Evolutionary conservation across 2,113 vertebrate genomes (phyloP).

Genomic region (Malurus elegans): DNA sequence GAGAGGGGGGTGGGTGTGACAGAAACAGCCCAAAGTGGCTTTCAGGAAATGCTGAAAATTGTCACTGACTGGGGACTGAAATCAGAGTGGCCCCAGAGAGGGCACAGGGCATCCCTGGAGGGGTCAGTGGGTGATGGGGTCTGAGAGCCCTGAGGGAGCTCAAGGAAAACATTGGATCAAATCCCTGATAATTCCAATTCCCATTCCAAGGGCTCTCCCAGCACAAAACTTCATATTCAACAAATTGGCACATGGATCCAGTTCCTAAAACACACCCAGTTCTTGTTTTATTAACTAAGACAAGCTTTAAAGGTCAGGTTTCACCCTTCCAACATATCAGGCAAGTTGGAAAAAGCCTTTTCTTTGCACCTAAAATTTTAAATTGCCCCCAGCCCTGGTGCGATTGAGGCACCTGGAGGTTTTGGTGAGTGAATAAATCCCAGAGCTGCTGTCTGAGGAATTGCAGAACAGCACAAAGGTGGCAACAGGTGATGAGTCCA

Average conservation of each 20-base stretch:
- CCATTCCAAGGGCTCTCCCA: background rate
- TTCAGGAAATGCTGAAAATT: too few species aligned
- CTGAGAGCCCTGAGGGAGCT: background rate
- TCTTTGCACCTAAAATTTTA: background rate
- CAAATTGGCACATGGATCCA: background rate
- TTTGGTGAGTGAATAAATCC: conserved; percentile 32
- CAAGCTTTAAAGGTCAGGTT: background rate
- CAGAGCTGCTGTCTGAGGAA: background rate
- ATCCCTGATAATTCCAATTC: background rate
- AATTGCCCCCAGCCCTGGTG: background rate
- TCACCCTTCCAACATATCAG: background rate
- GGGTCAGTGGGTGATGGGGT: background rate
- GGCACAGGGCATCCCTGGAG: background rate
- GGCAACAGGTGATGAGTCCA: conserved; percentile 16
- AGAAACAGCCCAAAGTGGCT: background rate
- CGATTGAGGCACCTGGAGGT: background rate
- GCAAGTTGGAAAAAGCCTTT: background rate
- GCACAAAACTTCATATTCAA: background rate
- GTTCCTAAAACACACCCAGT: fast-evolving
- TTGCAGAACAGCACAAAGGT: background rate
- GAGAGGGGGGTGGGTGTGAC: fast-evolving
- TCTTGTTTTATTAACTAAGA: background rate
- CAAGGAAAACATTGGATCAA: fast-evolving
- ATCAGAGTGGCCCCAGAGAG: too few species aligned
- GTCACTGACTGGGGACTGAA: background rate